These are phyloP conservation scores for Ramphastos sulfuratus DNA, from an alignment of 2,113 vertebrate species.

Conservation along the genomic window DNA sequence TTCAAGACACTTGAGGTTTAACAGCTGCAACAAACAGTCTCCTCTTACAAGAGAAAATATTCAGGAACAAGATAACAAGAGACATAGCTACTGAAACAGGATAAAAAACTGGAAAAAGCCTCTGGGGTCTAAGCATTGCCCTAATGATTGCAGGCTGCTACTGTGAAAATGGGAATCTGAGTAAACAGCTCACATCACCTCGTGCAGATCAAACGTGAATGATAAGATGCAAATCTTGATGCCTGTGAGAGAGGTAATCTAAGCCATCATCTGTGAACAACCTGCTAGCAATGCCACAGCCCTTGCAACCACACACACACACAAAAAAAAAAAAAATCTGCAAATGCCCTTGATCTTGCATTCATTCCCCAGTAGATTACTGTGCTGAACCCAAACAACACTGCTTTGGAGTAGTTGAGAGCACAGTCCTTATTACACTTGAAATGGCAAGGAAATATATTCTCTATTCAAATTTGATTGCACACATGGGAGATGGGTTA, in stretches of 20 bases:
- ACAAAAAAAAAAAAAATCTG: background rate
- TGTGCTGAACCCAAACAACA: constrained; percentile 4
- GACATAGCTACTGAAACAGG: constrained; percentile 44
- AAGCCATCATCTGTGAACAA: constrained; percentile 10
- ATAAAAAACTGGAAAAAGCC: constrained; percentile 52
- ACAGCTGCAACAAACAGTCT: constrained; percentile 59
- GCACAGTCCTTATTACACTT: background rate
- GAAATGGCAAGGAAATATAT: background rate
- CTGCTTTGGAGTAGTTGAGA: background rate
- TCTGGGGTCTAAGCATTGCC: constrained; percentile 34
- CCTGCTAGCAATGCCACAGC: constrained; percentile 9
- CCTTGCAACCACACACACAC: background rate
- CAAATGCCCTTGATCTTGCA: constrained; percentile 33
- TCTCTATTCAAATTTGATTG: constrained; percentile 8
- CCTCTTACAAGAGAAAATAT: constrained; percentile 53
- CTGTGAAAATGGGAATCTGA: constrained; percentile 17
- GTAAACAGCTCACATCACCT: constrained; percentile 18
- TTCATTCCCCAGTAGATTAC: constrained; percentile 14
- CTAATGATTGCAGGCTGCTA: constrained; percentile 48
- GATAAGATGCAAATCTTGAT: constrained; percentile 37
- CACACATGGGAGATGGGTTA: background rate
- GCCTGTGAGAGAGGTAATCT: constrained; percentile 36
- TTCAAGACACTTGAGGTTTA: constrained; percentile 55
- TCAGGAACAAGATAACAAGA: constrained; percentile 64
- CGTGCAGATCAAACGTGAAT: constrained; percentile 37